These are phyloP conservation scores for Campylomormyrus numenius DNA, from an alignment of 2,113 vertebrate species.

Conservation along the genomic window DNA sequence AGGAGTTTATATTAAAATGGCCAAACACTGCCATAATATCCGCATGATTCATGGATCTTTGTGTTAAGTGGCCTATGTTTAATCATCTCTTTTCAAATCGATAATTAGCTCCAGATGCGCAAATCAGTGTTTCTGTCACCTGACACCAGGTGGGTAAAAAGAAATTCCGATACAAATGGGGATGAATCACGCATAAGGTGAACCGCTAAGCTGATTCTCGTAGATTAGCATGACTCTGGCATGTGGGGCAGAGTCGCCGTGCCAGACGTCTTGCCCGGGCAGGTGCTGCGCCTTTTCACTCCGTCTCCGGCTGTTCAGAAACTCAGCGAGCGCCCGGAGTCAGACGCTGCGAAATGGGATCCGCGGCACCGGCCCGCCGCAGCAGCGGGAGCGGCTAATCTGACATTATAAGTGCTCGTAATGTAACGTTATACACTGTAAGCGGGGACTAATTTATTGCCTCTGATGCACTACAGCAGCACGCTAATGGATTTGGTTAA, in stretches of 20 bases:
- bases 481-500: not conserved
- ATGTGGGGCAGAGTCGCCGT: not conserved
- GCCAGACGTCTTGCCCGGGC: not conserved
- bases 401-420: not conserved
- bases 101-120: not conserved
- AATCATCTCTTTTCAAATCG: not conserved
- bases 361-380: not conserved
- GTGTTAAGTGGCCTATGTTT: not conserved
- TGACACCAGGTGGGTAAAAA: not conserved
- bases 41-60: not conserved
- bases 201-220: not conserved
- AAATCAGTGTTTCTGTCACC: not conserved
- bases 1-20: not conserved
- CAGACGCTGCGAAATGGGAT: not conserved
- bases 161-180: not conserved
- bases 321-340: too few relatives aligned
- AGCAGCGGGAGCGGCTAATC: not conserved
- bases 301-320: not conserved
- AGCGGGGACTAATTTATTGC: conserved; percentile 11
- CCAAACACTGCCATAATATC: not conserved
- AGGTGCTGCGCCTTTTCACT: not conserved
- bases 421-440: conserved; percentile 1
- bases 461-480: not conserved
- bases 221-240: not conserved
- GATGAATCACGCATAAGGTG: not conserved